Evolutionary conservation across 2,888 invertebrate species (phyloP).

Genomic region (Agrilus biguttatus): DNA sequence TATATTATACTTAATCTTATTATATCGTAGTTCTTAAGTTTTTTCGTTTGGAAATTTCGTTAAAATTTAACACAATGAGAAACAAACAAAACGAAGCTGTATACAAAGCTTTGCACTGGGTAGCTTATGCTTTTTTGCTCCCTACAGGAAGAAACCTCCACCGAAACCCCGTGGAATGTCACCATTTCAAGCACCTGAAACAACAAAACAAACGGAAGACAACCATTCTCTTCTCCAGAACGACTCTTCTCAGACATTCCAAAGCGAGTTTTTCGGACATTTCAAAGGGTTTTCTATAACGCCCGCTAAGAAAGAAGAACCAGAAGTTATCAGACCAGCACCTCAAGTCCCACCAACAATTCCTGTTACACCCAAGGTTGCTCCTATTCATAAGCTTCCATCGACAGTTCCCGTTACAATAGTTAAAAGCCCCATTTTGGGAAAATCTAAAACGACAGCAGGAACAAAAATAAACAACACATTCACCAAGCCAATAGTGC

Average conservation of each 20-base stretch:
- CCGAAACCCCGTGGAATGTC: slow-evolving; percentile 19
- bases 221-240: slow-evolving; percentile 48
- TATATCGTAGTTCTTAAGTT: too few species aligned
- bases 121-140: slow-evolving; percentile 3
- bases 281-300: slow-evolving; percentile 74
- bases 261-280: slow-evolving; percentile 63
- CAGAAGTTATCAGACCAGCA: slow-evolving; percentile 30
- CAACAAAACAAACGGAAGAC: slow-evolving; percentile 45
- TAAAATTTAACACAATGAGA: too few species aligned
- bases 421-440: slow-evolving; percentile 1
- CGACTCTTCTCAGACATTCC: slow-evolving; percentile 18
- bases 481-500: slow-evolving; percentile 21
- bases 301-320: slow-evolving; percentile 32
- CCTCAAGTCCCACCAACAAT: slow-evolving; percentile 51
- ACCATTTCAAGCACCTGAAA: slow-evolving; percentile 28
- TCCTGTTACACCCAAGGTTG: slow-evolving; percentile 15
- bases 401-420: background rate
- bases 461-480: background rate
- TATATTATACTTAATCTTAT: too few species aligned
- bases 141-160: slow-evolving; percentile 26
- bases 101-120: too few species aligned
- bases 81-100: too few species aligned
- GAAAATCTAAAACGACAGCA: background rate
- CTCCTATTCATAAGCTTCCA: background rate
- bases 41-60: too few species aligned